Evolutionary conservation across 2,888 invertebrate genomes (phyloP).

Genomic region (Drosophila kanekoi): DNA sequence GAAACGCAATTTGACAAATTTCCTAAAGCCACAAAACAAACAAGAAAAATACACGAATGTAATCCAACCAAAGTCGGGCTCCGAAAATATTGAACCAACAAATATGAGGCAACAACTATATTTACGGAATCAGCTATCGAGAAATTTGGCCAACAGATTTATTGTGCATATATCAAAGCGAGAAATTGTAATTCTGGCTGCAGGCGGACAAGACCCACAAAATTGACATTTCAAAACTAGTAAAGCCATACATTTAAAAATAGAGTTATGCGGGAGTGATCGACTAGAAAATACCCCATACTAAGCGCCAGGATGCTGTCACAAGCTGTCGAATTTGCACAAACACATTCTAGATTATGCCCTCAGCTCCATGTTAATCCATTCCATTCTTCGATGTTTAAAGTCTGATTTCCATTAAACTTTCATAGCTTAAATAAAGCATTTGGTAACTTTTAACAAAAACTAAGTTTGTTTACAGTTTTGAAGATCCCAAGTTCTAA

Average conservation of each 20-base stretch:
- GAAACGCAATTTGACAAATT: constrained; percentile 54
- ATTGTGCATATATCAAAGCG: constrained; percentile 38
- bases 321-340: no score
- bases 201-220: constrained; percentile 5
- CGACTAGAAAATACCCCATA: no score
- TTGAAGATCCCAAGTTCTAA: no score
- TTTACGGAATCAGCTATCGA: constrained; percentile 27
- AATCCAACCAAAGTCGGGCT: constrained; percentile 8
- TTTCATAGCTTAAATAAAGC: no score
- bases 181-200: constrained; percentile 46
- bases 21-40: constrained; percentile 24
- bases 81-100: constrained; percentile 31
- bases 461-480: no score
- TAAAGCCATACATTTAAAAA: not conserved
- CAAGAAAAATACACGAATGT: constrained; percentile 14
- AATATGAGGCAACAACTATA: constrained; percentile 26
- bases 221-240: constrained; percentile 20
- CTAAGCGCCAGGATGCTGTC: no score
- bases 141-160: constrained; percentile 37
- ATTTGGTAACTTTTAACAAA: no score
- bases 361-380: no score
- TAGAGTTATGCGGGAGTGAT: not conserved
- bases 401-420: no score
- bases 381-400: no score
- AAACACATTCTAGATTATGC: no score